Base-by-base conservation (phyloP, 2,888 invertebrate genomes). In the Galerucella calmariensis region DNA sequence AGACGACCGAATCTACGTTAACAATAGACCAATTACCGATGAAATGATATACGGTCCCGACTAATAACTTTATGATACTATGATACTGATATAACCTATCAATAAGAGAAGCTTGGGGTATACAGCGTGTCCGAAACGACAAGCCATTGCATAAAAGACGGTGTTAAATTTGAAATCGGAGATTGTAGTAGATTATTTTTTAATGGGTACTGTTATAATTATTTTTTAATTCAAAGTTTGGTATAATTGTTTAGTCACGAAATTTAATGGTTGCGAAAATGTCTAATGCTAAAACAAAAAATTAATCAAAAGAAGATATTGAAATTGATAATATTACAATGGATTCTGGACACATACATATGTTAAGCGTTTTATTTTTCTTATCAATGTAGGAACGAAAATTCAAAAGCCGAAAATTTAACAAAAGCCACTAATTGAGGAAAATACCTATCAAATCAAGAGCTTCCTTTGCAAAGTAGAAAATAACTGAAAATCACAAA, bases 1-100 rank as follows among this genome's bases (percentile, higher is more conserved):
- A 65, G 46, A 65, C 35, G 63, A 46, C 63, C 44, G 62, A 69
- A 73, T 67, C 51, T 62, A 63, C 48, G 24, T 61, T 71, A 74
- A 76, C 76, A 76, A 76, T 76, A 66, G 74, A 72, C 74, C 76
- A 76, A 76, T 76, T 76, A 76, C 74, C 66, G 69, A 74, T 74
- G 59, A 68, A 75, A 74, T 74, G 76, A 76, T 76, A 74, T 72
- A 69, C 70, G 46, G 61, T 48, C 66, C 59, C 70, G 70, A 70
- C 74, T 76, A 76, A 76, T 76, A 72, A 74, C 73, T 74, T 70
- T 74, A 58, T 61, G 76, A 76, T 76, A 69, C 69, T 72, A 46
- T 53, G 73, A 76, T 76, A 69, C 69, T 72, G 72, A 72, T 72
- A 72, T 44, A 27, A 66, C 58, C 66, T 59, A 58, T 72, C 20